Percentiles rank a stretch among this genome's conserved stretches.
Conservation (phyloP, 37 sponge, comb jelly and placozoan genomes). For the Halisarca cf. caerulea region DNA sequence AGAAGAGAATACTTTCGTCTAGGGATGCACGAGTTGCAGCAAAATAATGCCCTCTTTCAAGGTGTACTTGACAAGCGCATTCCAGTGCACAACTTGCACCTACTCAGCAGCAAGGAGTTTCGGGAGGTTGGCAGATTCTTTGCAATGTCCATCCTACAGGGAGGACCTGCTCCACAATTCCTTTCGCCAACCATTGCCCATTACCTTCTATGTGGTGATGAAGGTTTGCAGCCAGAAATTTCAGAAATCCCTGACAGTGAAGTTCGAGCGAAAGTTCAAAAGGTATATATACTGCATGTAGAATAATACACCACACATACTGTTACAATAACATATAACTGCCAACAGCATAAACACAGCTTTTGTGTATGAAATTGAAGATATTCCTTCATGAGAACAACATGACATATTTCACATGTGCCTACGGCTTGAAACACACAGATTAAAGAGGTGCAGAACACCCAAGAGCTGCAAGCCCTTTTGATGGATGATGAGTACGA, state of each 20-base stretch:
- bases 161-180: not conserved
- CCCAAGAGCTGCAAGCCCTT: conserved; percentile 15
- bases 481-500: not conserved
- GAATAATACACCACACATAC: not conserved
- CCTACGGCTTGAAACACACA: conserved; percentile 2
- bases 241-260: not conserved
- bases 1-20: not conserved
- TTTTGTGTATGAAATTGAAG: too few species aligned
- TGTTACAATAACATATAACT: not conserved
- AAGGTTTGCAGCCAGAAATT: conserved; percentile 6
- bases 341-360: too few species aligned
- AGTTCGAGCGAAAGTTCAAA: not conserved
- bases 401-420: conserved; percentile 20
- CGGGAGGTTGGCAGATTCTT: conserved; percentile 22
- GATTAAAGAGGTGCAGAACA: conserved; percentile 16
- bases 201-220: not conserved
- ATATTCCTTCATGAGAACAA: too few species aligned
- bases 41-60: not conserved
- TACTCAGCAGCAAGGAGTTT: conserved; percentile 10
- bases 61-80: not conserved
- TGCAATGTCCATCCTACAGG: not conserved
- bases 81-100: not conserved
- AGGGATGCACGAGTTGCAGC: not conserved
- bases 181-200: conserved; percentile 6
- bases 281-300: not conserved